phyloP scores from a whole-genome alignment of 2,113 vertebrate genomes.

The Nyctereutes procyonoides region DNA sequence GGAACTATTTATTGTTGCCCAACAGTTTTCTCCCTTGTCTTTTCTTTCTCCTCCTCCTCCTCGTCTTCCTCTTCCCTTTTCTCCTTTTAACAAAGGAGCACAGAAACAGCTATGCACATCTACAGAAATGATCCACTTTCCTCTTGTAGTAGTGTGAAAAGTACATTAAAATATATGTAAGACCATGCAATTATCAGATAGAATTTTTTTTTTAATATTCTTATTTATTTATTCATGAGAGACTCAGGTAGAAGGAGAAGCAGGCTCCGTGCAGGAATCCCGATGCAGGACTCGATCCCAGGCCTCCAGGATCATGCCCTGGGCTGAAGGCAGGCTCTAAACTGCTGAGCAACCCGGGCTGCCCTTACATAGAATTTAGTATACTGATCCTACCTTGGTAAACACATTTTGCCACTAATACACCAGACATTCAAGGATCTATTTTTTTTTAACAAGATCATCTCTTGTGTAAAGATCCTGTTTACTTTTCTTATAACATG shows the following conservation, averaged over 20 bases:
- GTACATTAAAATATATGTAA: background rate
- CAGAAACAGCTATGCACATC: background rate
- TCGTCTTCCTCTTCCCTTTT: background rate
- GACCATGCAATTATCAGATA: background rate
- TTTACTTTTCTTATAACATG: conserved; percentile 64
- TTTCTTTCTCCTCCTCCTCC: background rate
- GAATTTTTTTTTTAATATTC: background rate
- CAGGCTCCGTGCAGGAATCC: no score
- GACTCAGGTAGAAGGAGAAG: no score
- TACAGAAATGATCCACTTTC: conserved; percentile 27
- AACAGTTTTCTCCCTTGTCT: background rate
- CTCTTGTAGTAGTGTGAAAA: conserved; percentile 25
- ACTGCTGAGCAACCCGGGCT: no score
- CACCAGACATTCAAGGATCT: background rate
- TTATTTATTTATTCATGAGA: no score
- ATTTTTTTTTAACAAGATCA: background rate
- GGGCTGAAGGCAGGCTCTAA: no score
- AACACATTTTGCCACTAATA: background rate
- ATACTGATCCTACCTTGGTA: conserved; percentile 59
- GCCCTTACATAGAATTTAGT: conserved; percentile 42
- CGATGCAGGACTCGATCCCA: no score
- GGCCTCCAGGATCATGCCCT: no score
- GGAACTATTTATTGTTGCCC: background rate
- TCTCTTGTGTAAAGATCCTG: conserved; percentile 53
- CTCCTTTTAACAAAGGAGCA: background rate